Percentiles rank a stretch among this genome's conserved stretches.
Conservation (phyloP, 2,113 vertebrate species). For the Odobenus rosmarus region DNA sequence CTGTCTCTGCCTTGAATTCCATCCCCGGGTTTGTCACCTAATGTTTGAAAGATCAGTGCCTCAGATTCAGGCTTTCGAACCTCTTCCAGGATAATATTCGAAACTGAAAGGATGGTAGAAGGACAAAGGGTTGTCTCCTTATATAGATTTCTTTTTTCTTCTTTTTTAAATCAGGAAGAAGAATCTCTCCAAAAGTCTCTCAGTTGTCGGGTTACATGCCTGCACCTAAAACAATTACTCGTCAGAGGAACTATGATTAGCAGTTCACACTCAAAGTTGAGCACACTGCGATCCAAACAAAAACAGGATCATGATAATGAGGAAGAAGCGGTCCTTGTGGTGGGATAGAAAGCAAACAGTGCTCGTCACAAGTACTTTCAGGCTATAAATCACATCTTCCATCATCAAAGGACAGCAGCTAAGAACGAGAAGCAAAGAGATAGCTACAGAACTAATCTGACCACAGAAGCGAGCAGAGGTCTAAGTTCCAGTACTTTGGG, state of each 20-base stretch:
- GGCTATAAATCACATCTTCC: not conserved
- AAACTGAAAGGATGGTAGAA: not conserved
- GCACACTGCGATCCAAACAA: not conserved
- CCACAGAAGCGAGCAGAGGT: not conserved
- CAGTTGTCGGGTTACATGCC: not conserved
- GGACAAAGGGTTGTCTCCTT: not conserved
- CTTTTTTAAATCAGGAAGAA: not conserved
- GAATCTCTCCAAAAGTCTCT: not conserved
- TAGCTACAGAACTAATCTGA: not conserved
- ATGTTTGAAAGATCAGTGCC: not conserved
- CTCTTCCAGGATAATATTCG: not conserved
- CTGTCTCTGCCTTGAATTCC: not conserved
- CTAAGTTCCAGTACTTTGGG: not conserved
- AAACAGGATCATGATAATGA: not conserved
- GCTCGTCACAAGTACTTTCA: not conserved
- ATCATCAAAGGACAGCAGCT: not conserved
- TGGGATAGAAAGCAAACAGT: not conserved
- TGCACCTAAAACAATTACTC: not conserved
- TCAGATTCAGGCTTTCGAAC: not conserved
- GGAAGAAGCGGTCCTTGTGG: not conserved
- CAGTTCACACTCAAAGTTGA: not conserved
- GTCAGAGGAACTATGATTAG: not conserved
- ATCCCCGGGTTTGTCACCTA: not conserved
- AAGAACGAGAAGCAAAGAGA: not conserved
- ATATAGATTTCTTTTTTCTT: not conserved